phyloP scores from a whole-genome alignment of 2,888 invertebrate genomes.

The Cotesia congregata region DNA sequence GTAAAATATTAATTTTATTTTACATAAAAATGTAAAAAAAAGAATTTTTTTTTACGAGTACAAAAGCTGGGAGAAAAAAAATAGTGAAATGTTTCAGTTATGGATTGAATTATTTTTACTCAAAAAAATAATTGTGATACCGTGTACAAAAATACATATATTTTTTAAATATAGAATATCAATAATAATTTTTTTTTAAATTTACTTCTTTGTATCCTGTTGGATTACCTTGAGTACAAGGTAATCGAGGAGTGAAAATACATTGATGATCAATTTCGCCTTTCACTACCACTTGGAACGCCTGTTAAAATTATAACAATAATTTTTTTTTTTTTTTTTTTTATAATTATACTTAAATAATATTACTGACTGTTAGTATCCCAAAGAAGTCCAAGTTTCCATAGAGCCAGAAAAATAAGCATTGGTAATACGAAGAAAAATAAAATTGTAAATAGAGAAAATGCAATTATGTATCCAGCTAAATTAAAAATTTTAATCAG shows the following conservation, averaged over 20 bases:
- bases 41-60: no score
- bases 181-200: constrained; percentile 21
- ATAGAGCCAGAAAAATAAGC: constrained; percentile 46
- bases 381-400: constrained; percentile 23
- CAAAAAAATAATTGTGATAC: constrained; percentile 54
- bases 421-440: constrained; percentile 43
- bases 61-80: background rate
- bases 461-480: constrained; percentile 45
- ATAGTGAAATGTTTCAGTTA: background rate
- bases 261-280: constrained; percentile 28
- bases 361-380: constrained; percentile 35
- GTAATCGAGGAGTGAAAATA: constrained; percentile 33
- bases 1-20: no score
- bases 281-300: constrained; percentile 22
- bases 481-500: constrained; percentile 43
- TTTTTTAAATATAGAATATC: constrained; percentile 51
- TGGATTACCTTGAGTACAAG: constrained; percentile 35
- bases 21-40: no score
- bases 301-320: background rate
- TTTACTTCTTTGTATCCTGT: constrained; percentile 29
- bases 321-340: background rate
- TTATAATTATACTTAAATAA: background rate
- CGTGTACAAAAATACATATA: constrained; percentile 52
- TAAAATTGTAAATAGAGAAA: constrained; percentile 46
- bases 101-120: background rate